Percentiles rank a stretch among this genome's conserved stretches.
Evolutionary conservation across 2,797 vertebrate genomes (phyloP).

Genomic region (Parauchenoglanis punctatus): DNA sequence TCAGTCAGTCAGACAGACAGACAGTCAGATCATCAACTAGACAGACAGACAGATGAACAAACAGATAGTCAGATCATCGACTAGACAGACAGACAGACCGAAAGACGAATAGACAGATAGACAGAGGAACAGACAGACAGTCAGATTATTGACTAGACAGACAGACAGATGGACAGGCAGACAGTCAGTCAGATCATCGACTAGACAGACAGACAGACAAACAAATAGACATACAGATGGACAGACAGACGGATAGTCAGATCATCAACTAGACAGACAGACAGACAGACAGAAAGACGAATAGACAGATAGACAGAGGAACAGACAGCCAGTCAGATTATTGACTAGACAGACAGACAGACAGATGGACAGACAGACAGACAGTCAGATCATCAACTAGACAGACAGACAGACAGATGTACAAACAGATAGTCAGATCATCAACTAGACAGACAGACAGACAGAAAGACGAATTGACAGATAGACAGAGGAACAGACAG

Average conservation of each 20-base stretch:
- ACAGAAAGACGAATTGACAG: fast-evolving
- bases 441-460: background rate
- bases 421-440: background rate
- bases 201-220: background rate
- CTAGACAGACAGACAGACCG: background rate
- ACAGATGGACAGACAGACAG: background rate
- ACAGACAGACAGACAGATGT: too few relatives aligned
- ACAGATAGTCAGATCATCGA: background rate
- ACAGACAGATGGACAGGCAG: background rate
- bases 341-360: background rate
- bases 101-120: background rate
- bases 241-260: background rate
- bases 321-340: background rate
- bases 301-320: background rate
- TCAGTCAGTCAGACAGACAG: background rate
- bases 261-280: background rate
- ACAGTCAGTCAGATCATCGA: too few relatives aligned
- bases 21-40: background rate
- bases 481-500: background rate
- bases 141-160: background rate
- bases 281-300: background rate
- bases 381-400: background rate
- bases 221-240: background rate
- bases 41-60: too few relatives aligned
- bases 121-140: background rate